Conservation (phyloP, 1,140 invertebrate genomes). For the Drosophila pseudoobscura region DNA sequence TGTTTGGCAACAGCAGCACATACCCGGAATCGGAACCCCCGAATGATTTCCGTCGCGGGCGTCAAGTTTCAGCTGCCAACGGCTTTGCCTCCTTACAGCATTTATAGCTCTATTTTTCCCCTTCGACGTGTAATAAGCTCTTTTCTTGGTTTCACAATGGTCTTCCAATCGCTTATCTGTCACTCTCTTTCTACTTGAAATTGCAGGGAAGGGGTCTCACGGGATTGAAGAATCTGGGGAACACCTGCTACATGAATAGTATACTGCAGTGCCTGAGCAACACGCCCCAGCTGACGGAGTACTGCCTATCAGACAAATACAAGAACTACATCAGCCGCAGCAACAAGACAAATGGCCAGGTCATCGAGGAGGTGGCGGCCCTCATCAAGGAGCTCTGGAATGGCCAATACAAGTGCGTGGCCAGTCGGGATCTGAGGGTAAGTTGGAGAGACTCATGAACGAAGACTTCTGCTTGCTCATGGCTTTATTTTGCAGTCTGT, state of each 20-base stretch:
- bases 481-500: conserved; percentile 85
- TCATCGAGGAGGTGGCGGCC: conserved; percentile 90
- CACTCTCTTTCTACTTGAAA: not conserved
- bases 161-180: not conserved
- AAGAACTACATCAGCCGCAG: conserved; percentile 85
- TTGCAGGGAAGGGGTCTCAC: conserved; percentile 89
- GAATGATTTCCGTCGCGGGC: conserved; percentile 74
- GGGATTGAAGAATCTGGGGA: conserved; percentile 94
- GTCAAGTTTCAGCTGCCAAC: conserved; percentile 67
- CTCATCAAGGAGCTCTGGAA: conserved; percentile 90
- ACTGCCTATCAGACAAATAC: conserved; percentile 89
- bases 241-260: conserved; percentile 99
- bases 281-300: conserved; percentile 89
- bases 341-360: conserved; percentile 86
- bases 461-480: conserved; percentile 6
- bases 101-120: conserved; percentile 72
- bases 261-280: conserved; percentile 96
- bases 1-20: conserved; percentile 24
- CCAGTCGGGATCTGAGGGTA: conserved; percentile 88
- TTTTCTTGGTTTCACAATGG: not conserved
- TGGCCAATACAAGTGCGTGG: conserved; percentile 90
- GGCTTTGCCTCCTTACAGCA: conserved; percentile 56
- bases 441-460: conserved; percentile 8
- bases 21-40: conserved; percentile 15
- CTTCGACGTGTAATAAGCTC: conserved; percentile 59